These are phyloP conservation scores for Alces alces DNA, from an alignment of 2,113 vertebrate genomes.

Conservation along the genomic window DNA sequence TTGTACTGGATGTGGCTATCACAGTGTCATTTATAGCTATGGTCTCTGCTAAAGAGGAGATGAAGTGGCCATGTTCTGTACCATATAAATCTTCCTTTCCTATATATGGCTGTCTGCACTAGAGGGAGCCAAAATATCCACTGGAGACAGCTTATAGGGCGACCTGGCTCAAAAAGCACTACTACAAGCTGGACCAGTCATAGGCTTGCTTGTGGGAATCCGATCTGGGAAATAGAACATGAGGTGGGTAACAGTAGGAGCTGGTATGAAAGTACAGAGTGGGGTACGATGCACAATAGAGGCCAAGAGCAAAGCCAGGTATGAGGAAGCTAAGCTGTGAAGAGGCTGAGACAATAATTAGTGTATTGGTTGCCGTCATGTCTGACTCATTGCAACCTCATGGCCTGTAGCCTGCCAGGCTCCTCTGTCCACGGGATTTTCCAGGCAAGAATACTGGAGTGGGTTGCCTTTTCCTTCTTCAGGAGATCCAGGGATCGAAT, in stretches of 20 bases:
- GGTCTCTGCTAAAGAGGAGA: background rate
- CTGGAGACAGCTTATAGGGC: background rate
- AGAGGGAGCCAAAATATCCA: background rate
- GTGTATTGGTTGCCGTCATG: background rate
- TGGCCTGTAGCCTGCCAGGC: background rate
- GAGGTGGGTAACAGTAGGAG: background rate
- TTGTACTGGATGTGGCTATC: background rate
- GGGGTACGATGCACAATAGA: background rate
- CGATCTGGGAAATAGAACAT: background rate
- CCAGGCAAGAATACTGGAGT: background rate
- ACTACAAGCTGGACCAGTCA: background rate
- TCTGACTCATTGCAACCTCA: background rate
- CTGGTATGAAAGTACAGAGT: background rate
- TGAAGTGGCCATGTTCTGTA: background rate
- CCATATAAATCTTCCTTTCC: background rate
- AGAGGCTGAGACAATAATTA: background rate
- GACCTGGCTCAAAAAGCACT: background rate
- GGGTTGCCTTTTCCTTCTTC: background rate
- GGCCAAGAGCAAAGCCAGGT: background rate
- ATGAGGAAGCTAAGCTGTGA: background rate
- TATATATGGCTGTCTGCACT: background rate
- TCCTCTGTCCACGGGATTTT: background rate
- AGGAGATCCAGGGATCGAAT: background rate
- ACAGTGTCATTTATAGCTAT: background rate
- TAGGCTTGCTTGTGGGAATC: background rate